Evolutionary conservation across 2,888 invertebrate genomes (phyloP).

Genomic region (Ernsta delagoae): DNA sequence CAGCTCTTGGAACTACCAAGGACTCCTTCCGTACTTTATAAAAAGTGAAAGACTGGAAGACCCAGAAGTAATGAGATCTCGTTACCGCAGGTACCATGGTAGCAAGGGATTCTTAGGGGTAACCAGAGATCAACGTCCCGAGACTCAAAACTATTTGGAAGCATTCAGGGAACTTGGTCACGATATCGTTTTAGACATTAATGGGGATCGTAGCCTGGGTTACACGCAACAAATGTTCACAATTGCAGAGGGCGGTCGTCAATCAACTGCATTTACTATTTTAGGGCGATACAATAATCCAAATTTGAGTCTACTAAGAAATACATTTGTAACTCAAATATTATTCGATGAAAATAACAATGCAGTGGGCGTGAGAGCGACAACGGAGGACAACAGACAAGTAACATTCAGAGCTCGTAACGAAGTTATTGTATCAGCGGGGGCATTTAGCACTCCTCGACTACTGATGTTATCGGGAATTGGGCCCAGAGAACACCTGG

Average conservation of each 20-base stretch:
- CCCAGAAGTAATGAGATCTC: constrained; percentile 39
- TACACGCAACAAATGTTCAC: constrained; percentile 51
- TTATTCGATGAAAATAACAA: constrained; percentile 52
- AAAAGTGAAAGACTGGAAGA: constrained; percentile 14
- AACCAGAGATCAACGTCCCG: neutral
- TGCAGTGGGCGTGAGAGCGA: constrained; percentile 50
- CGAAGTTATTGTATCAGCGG: constrained; percentile 57
- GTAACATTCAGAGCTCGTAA: constrained; percentile 47
- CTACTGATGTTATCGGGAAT: constrained; percentile 60
- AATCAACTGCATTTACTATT: constrained; percentile 53
- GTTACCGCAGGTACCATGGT: constrained; percentile 26
- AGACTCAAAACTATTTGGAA: constrained; percentile 43
- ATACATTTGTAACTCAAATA: constrained; percentile 52
- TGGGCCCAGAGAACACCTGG: constrained; percentile 54
- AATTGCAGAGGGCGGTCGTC: constrained; percentile 49
- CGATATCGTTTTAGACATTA: constrained; percentile 50
- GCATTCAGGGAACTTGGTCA: constrained; percentile 57
- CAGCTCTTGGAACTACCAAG: constrained; percentile 9
- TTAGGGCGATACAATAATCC: constrained; percentile 47
- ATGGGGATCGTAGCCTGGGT: constrained; percentile 54
- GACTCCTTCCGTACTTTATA: neutral
- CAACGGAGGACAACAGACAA: constrained; percentile 39
- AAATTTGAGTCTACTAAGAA: constrained; percentile 52
- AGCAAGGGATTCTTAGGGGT: constrained; percentile 8
- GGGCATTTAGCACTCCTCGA: constrained; percentile 55